Conservation (phyloP, 2,888 invertebrate genomes). For the Cenopis cana region DNA sequence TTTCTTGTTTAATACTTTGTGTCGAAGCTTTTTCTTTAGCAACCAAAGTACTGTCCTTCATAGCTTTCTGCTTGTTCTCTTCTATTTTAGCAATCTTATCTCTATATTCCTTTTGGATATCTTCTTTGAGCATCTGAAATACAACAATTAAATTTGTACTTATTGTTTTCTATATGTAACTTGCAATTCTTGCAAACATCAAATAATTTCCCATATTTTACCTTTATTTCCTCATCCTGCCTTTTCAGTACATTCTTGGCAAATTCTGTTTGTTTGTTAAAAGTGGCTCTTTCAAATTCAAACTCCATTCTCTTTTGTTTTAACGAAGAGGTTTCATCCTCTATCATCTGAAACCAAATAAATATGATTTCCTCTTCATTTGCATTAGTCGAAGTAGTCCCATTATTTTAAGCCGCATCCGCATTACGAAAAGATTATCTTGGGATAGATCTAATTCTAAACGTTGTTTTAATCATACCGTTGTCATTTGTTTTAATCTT, state of each 20-base stretch:
- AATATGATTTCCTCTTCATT: neutral
- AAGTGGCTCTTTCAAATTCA: constrained; percentile 86
- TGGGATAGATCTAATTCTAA: too few relatives aligned
- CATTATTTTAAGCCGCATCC: neutral
- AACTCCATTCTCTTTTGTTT: constrained; percentile 86
- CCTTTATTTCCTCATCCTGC: constrained; percentile 86
- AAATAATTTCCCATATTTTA: constrained; percentile 49
- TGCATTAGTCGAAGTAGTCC: neutral
- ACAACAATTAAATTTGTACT: neutral
- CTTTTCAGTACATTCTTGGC: constrained; percentile 83
- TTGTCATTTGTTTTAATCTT: constrained; percentile 85
- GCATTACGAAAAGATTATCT: too few relatives aligned
- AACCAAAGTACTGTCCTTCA: constrained; percentile 66
- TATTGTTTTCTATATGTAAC: neutral
- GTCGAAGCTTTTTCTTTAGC: constrained; percentile 73
- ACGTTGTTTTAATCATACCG: constrained; percentile 59
- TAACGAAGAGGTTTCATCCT: constrained; percentile 74
- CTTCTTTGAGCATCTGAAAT: constrained; percentile 70
- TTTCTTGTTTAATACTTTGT: constrained; percentile 70
- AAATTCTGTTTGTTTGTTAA: constrained; percentile 86
- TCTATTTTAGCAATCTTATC: constrained; percentile 74
- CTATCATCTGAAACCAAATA: constrained; percentile 66
- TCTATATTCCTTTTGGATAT: constrained; percentile 74
- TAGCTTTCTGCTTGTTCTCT: constrained; percentile 68
- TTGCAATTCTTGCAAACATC: neutral